Evolutionary conservation across 2,888 invertebrate species (phyloP), one percentile per base, ranked within the genome.

Genomic region (Lampropteryx suffumata): DNA sequence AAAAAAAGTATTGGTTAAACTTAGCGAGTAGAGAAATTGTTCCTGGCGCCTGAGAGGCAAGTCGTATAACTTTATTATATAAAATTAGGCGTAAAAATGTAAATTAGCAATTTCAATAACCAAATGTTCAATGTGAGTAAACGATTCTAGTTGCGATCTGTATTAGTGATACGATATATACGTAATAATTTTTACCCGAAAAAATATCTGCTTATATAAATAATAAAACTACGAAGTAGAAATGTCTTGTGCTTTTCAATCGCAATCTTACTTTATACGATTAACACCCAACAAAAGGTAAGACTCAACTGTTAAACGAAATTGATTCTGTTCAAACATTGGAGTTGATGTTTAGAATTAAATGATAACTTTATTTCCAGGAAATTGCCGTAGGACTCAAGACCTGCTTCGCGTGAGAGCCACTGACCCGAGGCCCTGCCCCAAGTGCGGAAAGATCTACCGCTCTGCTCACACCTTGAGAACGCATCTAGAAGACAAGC

Each of bases 361-460:
- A 42, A 56, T 45, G 4, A 3, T n/a, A 29, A 26, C 39, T 50
- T 63, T 30, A 43, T 36, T 59, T 62, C 9, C 76, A 87, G 86
- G 85, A 32, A 94, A 94, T 60, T 93, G 95, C 49, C 93, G 97
- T 64, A 92, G 97, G 64, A 95, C 96, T 39, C 91, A 97, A 82
- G 97, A 97, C 78, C 92, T 96, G 92, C 92, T 94, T 82, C 92
- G 97, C 67, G 97, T 97, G 37, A 92, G 97, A 71, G 97, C 97
- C 7, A 97, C 97, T 13, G 97, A 97, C 87, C 97, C 97, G 1
- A 92, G 97, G 33, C 97, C 97, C 1, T 97, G 97, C 77, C 97
- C 97, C 9, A 97, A 97, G 76, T 97, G 97, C 79, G 97, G 97
- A 34, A 97, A 97, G 91, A 97, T 97, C 75, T 97, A 97, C 85